Percentiles rank a stretch among this genome's conserved stretches.
Conservation (phyloP, 1,140 invertebrate species). For the Calliopsis andreniformis region DNA sequence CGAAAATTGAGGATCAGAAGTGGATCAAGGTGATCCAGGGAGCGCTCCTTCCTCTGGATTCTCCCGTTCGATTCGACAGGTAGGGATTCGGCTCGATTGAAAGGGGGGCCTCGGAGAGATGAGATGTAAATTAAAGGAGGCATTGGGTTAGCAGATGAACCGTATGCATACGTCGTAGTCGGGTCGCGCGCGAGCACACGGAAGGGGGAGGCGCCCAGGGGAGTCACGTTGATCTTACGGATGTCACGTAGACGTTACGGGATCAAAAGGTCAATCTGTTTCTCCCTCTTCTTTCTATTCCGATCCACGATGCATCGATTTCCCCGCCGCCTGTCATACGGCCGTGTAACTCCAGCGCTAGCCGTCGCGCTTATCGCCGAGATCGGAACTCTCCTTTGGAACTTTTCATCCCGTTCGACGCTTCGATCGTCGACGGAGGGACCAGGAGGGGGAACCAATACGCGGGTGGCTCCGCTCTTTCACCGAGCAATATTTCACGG, state of each 20-base stretch:
- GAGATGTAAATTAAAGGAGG: slow-evolving; percentile 14
- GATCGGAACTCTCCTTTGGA: slow-evolving; percentile 27
- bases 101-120: slow-evolving; percentile 6
- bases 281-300: slow-evolving; percentile 5
- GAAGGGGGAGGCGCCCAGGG: slow-evolving; percentile 3
- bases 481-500: slow-evolving; percentile 12
- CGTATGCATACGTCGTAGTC: neutral
- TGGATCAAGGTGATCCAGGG: slow-evolving; percentile 2
- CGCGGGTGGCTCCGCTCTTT: neutral
- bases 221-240: slow-evolving; percentile 61
- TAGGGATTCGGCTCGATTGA: neutral
- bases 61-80: neutral
- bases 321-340: slow-evolving; percentile 21
- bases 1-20: neutral
- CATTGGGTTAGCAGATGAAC: slow-evolving; percentile 3
- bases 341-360: slow-evolving; percentile 51
- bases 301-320: slow-evolving; percentile 25
- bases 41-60: neutral
- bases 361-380: slow-evolving; percentile 43
- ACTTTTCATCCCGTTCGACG: slow-evolving; percentile 34
- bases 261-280: slow-evolving; percentile 63
- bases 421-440: slow-evolving; percentile 20
- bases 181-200: neutral
- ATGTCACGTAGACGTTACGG: slow-evolving; percentile 59
- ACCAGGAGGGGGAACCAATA: neutral